Evolutionary conservation across 2,113 vertebrate genomes (phyloP).

Genomic region (Forbesichthys papilliferus): DNA sequence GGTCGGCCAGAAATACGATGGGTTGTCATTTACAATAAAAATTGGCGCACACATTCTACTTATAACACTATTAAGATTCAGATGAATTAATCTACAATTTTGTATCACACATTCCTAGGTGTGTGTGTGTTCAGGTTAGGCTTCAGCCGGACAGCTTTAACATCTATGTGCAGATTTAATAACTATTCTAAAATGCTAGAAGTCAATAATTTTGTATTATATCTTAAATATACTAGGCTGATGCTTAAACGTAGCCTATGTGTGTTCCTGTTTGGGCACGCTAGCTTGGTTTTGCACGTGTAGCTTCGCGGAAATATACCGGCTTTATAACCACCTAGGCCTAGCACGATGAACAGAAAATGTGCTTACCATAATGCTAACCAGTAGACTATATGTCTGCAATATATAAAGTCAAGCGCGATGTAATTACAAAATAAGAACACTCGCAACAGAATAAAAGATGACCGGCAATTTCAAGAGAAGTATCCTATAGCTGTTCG

Average conservation of each 20-base stretch:
- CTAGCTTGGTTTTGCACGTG: conserved; percentile 32
- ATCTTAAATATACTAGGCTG: background rate
- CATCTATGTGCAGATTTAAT: too few relatives aligned
- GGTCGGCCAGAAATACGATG: conserved; percentile 30
- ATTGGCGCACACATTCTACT: background rate
- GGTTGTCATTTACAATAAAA: background rate
- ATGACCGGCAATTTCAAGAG: conserved; percentile 41
- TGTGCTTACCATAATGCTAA: background rate
- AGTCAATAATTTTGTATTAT: too few relatives aligned
- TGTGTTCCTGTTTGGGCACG: background rate
- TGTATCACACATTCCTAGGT: too few relatives aligned
- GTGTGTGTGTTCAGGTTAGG: too few relatives aligned
- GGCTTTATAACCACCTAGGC: conserved; percentile 13
- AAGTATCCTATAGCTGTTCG: conserved; percentile 5
- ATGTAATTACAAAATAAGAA: background rate
- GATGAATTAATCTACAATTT: too few relatives aligned
- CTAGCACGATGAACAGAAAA: background rate
- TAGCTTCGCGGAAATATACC: conserved; percentile 1
- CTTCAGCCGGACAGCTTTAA: too few relatives aligned
- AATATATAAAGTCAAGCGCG: too few relatives aligned
- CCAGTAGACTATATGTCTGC: background rate
- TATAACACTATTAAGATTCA: background rate
- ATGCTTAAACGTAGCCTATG: background rate
- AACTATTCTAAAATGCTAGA: too few relatives aligned
- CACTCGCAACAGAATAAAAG: background rate